A percentile compares a stretch with the other conserved stretches of the same genome.
Evolutionary conservation across 2,113 vertebrate genomes (phyloP).

Genomic region (Merops nubicus): DNA sequence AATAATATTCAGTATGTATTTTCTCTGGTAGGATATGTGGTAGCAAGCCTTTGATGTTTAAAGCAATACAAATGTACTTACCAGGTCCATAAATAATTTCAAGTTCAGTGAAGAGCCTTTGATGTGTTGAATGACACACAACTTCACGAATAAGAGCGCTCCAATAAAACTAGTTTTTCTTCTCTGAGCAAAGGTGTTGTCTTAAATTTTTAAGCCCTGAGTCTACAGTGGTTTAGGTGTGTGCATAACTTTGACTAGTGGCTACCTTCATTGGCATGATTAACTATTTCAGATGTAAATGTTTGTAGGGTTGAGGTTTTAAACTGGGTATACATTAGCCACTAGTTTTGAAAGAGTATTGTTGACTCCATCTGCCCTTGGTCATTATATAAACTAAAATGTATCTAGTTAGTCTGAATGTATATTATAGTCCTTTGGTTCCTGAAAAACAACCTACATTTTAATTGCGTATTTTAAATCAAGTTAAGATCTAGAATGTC

Average conservation of each 20-base stretch:
- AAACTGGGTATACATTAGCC: neutral
- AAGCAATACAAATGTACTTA: neutral
- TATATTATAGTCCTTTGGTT: neutral
- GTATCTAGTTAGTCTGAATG: neutral
- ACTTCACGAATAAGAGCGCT: neutral
- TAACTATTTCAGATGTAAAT: neutral
- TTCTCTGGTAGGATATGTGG: neutral
- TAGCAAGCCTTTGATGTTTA: neutral
- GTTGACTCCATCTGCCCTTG: neutral
- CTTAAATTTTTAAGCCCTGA: conserved; percentile 26
- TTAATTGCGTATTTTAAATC: neutral
- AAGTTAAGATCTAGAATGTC: neutral
- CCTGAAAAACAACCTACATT: neutral
- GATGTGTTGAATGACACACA: neutral
- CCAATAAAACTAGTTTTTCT: conserved; percentile 19
- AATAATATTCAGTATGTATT: neutral
- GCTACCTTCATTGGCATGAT: neutral
- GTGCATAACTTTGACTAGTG: neutral
- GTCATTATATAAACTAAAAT: neutral
- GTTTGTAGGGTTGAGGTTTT: conserved; percentile 9
- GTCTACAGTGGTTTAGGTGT: neutral
- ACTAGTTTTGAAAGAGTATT: neutral
- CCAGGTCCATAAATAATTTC: neutral
- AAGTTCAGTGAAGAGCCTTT: neutral
- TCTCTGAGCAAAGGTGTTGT: neutral